Base-by-base conservation (phyloP, 2,797 vertebrate species). In the Myotis planiceps region DNA sequence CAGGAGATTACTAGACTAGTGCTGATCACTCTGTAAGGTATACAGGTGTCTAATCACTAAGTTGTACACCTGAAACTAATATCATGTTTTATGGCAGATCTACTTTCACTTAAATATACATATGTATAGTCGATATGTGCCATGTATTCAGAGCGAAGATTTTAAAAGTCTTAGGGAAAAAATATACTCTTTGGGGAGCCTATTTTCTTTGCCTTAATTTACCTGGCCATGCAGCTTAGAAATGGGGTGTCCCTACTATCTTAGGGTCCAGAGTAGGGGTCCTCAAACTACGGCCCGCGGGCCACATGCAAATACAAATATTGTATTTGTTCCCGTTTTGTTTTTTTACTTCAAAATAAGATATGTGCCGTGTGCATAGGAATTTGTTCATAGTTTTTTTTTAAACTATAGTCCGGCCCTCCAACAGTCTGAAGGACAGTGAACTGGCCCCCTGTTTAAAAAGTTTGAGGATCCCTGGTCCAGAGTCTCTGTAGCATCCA, bases 181-280 rank as follows among this genome's bases (percentile, higher is more conserved):
- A 39, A 78, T 18, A 0, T 1, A 18, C 27, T 42, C 4, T 87
- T 51, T n/a, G 19, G 7, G 15, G 2, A 27, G 9, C 18, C 21
- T 29, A 8, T 72, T 85, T 39, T 76, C 14, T 60, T 72, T 72
- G 4, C 9, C 25, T 66, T 60, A 29, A 14, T 60, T 72, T 81
- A 47, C 16, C 16, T 32, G 32, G 13, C 4, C 9, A 0, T n/a
- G 23, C 71, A 81, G 47, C 80, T 75, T 37, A 92, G n/a, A 66
- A 68, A 3, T 12, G n/a, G 23, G 9, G 1, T 60, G 19, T 25
- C 25, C 3, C 14, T 39, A 16, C 3, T 65, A 0, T 25, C 39
- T 60, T 53, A 37, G 37, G 37, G 37, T 37, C 4, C 37, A 37
- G 37, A 37, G 37, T 1, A 37, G 4, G 37, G 37, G 37, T 37